Conservation (phyloP, 2,888 invertebrate species). For the Napeogenes inachia region DNA sequence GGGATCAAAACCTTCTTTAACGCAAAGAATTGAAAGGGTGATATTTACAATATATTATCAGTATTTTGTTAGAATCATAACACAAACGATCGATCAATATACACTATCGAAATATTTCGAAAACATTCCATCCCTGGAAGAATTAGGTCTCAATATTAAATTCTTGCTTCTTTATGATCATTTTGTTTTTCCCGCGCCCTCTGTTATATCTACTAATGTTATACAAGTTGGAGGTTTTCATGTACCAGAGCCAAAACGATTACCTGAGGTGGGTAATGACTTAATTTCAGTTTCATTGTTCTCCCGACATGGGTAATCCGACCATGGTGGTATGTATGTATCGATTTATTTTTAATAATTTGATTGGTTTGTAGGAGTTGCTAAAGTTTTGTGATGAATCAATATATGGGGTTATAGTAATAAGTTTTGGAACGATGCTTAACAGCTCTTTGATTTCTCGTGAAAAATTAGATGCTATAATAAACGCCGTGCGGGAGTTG, state of each 20-base stretch:
- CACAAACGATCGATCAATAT: slow-evolving; percentile 35
- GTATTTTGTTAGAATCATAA: slow-evolving; percentile 10
- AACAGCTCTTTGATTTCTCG: slow-evolving; percentile 78
- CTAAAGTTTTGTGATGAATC: slow-evolving; percentile 80
- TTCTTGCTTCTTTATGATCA: slow-evolving; percentile 73
- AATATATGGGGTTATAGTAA: slow-evolving; percentile 81
- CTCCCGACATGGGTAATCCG: too few species aligned
- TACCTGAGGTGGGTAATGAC: slow-evolving; percentile 45
- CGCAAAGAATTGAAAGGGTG: slow-evolving; percentile 61
- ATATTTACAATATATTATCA: slow-evolving; percentile 26
- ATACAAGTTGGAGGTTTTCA: slow-evolving; percentile 77
- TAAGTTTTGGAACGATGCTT: slow-evolving; percentile 86
- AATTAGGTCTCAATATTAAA: slow-evolving; percentile 63
- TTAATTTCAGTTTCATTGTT: not conserved
- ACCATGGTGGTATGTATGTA: too few species aligned
- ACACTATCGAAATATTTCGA: slow-evolving; percentile 49
- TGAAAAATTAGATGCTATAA: slow-evolving; percentile 76
- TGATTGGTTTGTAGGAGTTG: slow-evolving; percentile 58
- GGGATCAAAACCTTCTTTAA: slow-evolving; percentile 55
- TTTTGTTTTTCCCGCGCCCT: slow-evolving; percentile 65
- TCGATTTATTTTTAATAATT: too few species aligned
- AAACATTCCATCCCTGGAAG: slow-evolving; percentile 59
- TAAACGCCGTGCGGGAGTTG: slow-evolving; percentile 77
- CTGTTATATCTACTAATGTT: slow-evolving; percentile 64
- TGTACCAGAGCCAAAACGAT: slow-evolving; percentile 44